phyloP scores from a whole-genome alignment of 2,888 invertebrate species.

The Vanessa cardui region DNA sequence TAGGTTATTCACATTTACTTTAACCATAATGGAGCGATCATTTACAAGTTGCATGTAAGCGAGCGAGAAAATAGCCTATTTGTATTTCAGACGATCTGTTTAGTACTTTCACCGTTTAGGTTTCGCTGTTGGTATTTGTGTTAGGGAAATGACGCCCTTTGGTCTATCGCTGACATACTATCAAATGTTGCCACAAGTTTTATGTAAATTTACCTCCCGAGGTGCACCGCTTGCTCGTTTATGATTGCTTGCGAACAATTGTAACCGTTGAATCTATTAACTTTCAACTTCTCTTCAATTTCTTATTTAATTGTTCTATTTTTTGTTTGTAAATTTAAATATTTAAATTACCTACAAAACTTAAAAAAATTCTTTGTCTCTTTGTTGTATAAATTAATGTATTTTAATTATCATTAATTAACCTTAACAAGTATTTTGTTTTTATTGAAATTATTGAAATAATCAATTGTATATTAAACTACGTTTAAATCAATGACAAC shows the following conservation, averaged over 20 bases:
- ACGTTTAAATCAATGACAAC: neutral
- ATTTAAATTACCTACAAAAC: no score
- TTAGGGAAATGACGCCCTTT: conserved; percentile 62
- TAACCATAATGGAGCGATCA: conserved; percentile 39
- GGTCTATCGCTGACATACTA: conserved; percentile 52
- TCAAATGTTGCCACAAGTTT: conserved; percentile 33
- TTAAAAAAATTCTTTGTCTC: no score
- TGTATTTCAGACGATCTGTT: conserved; percentile 69
- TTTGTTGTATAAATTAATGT: no score
- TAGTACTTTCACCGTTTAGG: conserved; percentile 75
- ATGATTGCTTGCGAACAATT: neutral
- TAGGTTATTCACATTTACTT: conserved; percentile 32
- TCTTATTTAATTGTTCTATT: neutral
- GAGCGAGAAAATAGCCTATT: conserved; percentile 56
- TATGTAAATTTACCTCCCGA: conserved; percentile 33
- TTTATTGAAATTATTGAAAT: no score
- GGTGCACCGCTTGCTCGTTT: conserved; percentile 12
- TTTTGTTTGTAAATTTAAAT: neutral
- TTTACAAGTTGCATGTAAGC: conserved; percentile 48
- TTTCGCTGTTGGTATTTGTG: conserved; percentile 72
- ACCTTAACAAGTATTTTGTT: no score
- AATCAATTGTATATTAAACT: neutral
- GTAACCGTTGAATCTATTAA: neutral
- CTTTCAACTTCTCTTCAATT: neutral
- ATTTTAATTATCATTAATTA: no score